Conservation (phyloP, 2,113 vertebrate species). For the Urocitellus parryii region DNA sequence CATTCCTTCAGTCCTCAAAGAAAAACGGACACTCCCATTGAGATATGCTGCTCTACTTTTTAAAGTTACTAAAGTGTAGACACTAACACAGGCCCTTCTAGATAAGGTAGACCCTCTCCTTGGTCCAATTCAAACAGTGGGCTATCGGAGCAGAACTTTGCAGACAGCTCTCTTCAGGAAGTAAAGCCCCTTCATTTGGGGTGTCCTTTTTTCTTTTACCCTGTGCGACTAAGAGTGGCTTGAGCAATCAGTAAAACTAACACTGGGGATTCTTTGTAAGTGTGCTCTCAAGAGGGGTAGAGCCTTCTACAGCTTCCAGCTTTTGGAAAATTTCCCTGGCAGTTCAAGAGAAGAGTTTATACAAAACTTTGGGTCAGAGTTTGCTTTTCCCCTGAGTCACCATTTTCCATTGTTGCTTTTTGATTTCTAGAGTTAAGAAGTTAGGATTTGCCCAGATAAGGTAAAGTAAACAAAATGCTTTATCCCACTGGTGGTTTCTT, state of each 20-base stretch:
- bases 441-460: constrained; percentile 57
- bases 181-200: not conserved
- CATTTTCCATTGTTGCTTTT: constrained; percentile 60
- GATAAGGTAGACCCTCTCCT: not conserved
- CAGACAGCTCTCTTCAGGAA: constrained; percentile 1
- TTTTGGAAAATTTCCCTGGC: constrained; percentile 51
- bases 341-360: constrained; percentile 51
- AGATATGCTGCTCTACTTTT: constrained; percentile 31
- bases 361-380: constrained; percentile 48
- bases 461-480: constrained; percentile 53
- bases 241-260: constrained; percentile 57
- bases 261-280: constrained; percentile 9
- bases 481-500: not conserved
- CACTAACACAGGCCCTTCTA: constrained; percentile 12
- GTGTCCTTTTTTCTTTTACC: constrained; percentile 33
- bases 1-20: not conserved
- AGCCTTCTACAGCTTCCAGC: constrained; percentile 27
- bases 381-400: constrained; percentile 34
- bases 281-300: constrained; percentile 34
- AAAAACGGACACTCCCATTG: not conserved
- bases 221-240: not conserved
- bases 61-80: not conserved
- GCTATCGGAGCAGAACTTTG: constrained; percentile 17
- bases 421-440: constrained; percentile 48
- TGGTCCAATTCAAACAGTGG: constrained; percentile 38